Conservation (phyloP, 2,888 invertebrate genomes). For the Drosophila longiperda region DNA sequence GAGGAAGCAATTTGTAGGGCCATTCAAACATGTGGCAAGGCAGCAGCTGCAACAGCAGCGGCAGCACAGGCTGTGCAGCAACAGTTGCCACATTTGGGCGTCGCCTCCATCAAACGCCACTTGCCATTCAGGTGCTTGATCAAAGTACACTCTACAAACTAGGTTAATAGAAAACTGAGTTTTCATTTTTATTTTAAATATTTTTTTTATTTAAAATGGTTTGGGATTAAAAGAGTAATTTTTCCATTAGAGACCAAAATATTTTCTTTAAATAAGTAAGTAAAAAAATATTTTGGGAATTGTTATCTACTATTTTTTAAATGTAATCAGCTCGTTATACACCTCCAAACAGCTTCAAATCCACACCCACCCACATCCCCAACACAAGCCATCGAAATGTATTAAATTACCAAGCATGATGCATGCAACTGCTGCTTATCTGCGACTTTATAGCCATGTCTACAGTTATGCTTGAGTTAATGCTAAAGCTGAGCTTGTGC, state of each 20-base stretch:
- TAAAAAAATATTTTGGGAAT: not conserved
- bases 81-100: slow-evolving; percentile 39
- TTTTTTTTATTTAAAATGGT: not conserved
- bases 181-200: not conserved
- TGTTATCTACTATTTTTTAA: not conserved
- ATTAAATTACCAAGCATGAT: slow-evolving; percentile 42
- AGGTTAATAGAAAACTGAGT: not conserved
- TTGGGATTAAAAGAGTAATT: not conserved
- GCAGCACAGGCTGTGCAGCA: slow-evolving; percentile 3
- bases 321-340: not conserved
- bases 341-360: not conserved
- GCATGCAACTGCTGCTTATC: slow-evolving; percentile 43
- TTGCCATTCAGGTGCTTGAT: slow-evolving; percentile 29
- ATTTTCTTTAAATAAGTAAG: not conserved
- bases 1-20: slow-evolving; percentile 80
- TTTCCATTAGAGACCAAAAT: not conserved
- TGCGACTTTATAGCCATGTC: slow-evolving; percentile 18
- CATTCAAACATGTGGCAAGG: slow-evolving; percentile 27
- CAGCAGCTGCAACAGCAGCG: not conserved
- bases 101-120: slow-evolving; percentile 23
- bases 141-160: slow-evolving; percentile 7
- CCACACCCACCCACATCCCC: not conserved
- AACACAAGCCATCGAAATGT: slow-evolving; percentile 7
- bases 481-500: slow-evolving; percentile 13
- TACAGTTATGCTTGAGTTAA: slow-evolving; percentile 2